A percentile compares a stretch with the other conserved stretches of the same genome.
phyloP scores from a whole-genome alignment of 2,797 vertebrate species.

The Pseudomugil tenellus region DNA sequence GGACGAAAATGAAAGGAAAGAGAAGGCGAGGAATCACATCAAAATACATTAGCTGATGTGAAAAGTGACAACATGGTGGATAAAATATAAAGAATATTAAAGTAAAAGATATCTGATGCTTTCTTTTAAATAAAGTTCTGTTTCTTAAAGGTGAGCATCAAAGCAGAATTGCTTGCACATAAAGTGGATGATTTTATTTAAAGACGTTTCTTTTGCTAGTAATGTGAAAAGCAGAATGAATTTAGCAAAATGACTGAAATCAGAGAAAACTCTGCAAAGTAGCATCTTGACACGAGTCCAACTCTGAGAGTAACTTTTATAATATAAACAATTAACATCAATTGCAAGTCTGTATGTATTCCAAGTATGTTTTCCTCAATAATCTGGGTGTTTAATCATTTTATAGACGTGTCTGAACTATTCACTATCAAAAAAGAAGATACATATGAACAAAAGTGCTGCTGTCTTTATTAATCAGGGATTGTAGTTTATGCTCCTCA shows the following conservation, averaged over 20 bases:
- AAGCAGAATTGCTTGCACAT: not conserved
- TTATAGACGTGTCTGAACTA: not conserved
- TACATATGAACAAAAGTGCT: not conserved
- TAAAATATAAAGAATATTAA: constrained; percentile 15
- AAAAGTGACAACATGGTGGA: constrained; percentile 42
- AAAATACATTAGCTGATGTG: constrained; percentile 7
- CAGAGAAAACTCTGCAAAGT: constrained; percentile 41
- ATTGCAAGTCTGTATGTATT: not conserved
- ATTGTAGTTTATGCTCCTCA: not conserved
- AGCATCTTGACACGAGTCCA: constrained; percentile 69
- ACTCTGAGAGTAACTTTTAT: constrained; percentile 20
- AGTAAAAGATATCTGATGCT: not conserved
- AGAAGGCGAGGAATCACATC: not conserved
- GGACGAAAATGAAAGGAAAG: constrained; percentile 49
- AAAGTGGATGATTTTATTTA: not conserved
- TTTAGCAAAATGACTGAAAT: constrained; percentile 29
- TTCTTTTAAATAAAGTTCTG: not conserved
- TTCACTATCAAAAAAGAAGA: not conserved
- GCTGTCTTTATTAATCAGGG: not conserved
- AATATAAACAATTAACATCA: not conserved
- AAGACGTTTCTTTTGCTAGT: not conserved
- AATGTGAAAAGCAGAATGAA: constrained; percentile 17
- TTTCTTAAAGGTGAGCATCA: not conserved
- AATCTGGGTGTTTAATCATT: not conserved
- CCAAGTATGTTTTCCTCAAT: not conserved